phyloP scores from a whole-genome alignment of 2,797 vertebrate genomes.

The Poecilia velifera region DNA sequence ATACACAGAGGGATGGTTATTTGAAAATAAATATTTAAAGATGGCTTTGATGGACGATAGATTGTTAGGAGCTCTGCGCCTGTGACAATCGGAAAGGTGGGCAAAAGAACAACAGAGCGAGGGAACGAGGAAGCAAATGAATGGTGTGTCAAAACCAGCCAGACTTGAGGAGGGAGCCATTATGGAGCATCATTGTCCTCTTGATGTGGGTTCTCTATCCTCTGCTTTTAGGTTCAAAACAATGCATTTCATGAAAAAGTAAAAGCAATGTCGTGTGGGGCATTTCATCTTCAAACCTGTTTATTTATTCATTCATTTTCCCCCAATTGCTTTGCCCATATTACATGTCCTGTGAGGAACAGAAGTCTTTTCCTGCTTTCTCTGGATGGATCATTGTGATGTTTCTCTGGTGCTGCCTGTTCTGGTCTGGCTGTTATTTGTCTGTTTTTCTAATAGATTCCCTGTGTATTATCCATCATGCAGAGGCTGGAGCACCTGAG shows the following conservation, averaged over 20 bases:
- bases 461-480: constrained; percentile 39
- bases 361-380: constrained; percentile 10
- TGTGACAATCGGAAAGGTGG: constrained; percentile 25
- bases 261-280: constrained; percentile 16
- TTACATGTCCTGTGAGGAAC: constrained; percentile 15
- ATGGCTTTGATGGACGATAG: constrained; percentile 3
- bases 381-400: constrained; percentile 28
- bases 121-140: constrained; percentile 26
- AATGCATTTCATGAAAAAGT: constrained; percentile 27
- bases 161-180: constrained; percentile 38
- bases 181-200: constrained; percentile 23
- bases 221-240: constrained; percentile 3
- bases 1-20: constrained; percentile 14
- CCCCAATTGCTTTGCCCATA: constrained; percentile 18
- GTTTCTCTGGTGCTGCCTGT: constrained; percentile 17
- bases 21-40: constrained; percentile 36
- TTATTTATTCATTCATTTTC: constrained; percentile 45
- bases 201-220: neutral
- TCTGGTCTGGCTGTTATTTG: constrained; percentile 39
- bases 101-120: constrained; percentile 35
- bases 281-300: constrained; percentile 29
- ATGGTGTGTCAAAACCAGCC: constrained; percentile 43
- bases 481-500: constrained; percentile 34
- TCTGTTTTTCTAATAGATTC: constrained; percentile 53
- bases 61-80: constrained; percentile 16